phyloP scores from a whole-genome alignment of 2,888 invertebrate species.

The Colostygia pectinataria region DNA sequence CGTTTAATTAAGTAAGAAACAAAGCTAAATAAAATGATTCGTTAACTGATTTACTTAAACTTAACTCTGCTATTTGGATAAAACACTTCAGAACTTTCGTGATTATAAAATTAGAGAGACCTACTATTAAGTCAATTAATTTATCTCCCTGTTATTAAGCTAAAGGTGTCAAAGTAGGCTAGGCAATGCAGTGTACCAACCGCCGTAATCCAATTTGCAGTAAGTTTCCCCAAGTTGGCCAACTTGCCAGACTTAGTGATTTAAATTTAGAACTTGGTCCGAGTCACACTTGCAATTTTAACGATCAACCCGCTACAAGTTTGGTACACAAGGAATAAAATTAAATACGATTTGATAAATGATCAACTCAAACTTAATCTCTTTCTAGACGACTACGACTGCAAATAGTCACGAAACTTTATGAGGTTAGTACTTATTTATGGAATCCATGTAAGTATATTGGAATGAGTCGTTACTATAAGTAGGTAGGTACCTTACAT shows the following conservation, averaged over 20 bases:
- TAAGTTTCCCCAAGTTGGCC: slow-evolving; percentile 59
- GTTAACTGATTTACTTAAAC: too few species aligned
- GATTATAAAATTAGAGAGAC: not conserved
- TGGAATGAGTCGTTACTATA: too few species aligned
- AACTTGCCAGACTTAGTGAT: slow-evolving; percentile 74
- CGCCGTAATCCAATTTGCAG: slow-evolving; percentile 75
- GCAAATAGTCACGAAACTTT: too few species aligned
- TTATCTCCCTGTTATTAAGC: slow-evolving; percentile 26
- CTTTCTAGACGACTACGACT: too few species aligned
- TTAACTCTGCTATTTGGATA: not conserved
- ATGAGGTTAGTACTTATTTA: too few species aligned
- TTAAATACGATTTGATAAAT: too few species aligned
- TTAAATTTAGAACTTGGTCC: slow-evolving; percentile 77
- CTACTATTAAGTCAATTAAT: slow-evolving; percentile 9
- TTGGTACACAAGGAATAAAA: slow-evolving; percentile 32
- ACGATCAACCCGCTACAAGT: slow-evolving; percentile 56
- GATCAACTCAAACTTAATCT: too few species aligned
- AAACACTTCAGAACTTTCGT: too few species aligned
- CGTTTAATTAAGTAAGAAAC: too few species aligned
- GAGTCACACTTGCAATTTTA: slow-evolving; percentile 69
- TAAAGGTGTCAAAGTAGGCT: slow-evolving; percentile 62
- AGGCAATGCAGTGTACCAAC: slow-evolving; percentile 49
- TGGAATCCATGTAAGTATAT: too few species aligned
- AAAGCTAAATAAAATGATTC: too few species aligned
- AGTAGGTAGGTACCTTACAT: too few species aligned